Evolutionary conservation across 2,888 invertebrate species (phyloP).

Genomic region (Ypsolopha scabrella): DNA sequence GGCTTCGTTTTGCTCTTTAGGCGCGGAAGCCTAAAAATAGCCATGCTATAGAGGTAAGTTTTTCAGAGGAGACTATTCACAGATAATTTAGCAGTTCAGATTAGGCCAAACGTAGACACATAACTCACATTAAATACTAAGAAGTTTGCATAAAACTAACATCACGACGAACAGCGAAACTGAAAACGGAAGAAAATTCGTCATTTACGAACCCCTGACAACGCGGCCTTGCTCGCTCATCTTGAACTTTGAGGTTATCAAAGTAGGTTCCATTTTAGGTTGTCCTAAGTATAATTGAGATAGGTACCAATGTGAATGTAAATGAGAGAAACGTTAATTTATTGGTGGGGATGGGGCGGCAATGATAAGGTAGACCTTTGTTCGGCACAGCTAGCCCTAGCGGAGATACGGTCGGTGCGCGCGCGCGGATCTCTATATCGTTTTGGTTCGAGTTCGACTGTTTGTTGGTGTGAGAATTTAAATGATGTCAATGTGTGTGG

Average conservation of each 20-base stretch:
- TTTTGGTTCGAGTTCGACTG: no score
- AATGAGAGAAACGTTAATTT: constrained; percentile 65
- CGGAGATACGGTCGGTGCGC: constrained; percentile 39
- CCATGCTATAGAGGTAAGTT: no score
- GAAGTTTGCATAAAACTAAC: background rate
- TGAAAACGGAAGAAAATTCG: constrained; percentile 64
- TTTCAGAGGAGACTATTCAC: no score
- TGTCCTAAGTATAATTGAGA: background rate
- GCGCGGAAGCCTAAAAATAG: no score
- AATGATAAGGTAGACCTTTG: constrained; percentile 62
- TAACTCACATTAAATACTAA: background rate
- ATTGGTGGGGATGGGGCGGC: constrained; percentile 50
- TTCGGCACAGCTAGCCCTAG: constrained; percentile 20
- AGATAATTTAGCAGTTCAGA: no score
- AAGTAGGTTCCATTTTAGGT: background rate
- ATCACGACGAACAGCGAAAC: constrained; percentile 14
- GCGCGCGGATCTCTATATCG: background rate
- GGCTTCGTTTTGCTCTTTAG: no score
- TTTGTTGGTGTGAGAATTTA: no score
- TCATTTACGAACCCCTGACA: constrained; percentile 47
- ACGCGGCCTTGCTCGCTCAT: background rate
- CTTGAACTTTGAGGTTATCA: background rate
- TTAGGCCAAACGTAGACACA: background rate
- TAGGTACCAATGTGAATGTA: constrained; percentile 52
- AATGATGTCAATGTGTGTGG: no score